These are phyloP conservation scores for Drosophila mulleri DNA, from an alignment of 2,888 invertebrate genomes.

Conservation along the genomic window DNA sequence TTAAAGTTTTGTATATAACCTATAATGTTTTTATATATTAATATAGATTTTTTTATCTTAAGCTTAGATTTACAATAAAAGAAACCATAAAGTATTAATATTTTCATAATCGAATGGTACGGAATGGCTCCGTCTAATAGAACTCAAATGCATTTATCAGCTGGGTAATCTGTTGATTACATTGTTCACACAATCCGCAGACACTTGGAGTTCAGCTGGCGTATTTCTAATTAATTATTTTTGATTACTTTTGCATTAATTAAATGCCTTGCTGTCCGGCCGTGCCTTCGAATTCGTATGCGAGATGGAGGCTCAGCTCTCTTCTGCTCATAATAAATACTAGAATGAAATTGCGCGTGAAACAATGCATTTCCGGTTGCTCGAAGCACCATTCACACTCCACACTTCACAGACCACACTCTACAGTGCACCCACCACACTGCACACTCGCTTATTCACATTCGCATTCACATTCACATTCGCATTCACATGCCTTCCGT, in stretches of 20 bases:
- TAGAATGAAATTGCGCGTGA: constrained; percentile 74
- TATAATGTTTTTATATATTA: too few species aligned
- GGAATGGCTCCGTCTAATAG: not conserved
- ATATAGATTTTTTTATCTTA: too few species aligned
- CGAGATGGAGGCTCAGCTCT: not conserved
- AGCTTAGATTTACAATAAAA: too few species aligned
- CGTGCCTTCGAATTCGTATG: not conserved
- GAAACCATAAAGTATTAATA: too few species aligned
- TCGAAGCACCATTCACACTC: constrained; percentile 28
- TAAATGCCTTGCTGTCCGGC: constrained; percentile 36
- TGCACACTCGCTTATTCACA: constrained; percentile 3
- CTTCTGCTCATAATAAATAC: constrained; percentile 50
- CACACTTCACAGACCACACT: not conserved
- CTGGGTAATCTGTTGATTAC: not conserved
- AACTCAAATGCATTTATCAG: not conserved
- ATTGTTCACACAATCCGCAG: not conserved
- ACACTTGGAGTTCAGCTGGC: not conserved
- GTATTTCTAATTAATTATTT: constrained; percentile 62
- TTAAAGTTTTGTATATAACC: too few species aligned
- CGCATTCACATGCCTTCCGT: not conserved
- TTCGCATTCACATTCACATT: constrained; percentile 15
- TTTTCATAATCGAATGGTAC: too few species aligned
- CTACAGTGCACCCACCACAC: not conserved
- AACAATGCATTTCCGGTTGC: constrained; percentile 75
- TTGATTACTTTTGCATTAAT: constrained; percentile 65